A percentile compares a stretch with the other conserved stretches of the same genome.
Conservation (phyloP, 2,113 vertebrate species). For the Raja brachyura region DNA sequence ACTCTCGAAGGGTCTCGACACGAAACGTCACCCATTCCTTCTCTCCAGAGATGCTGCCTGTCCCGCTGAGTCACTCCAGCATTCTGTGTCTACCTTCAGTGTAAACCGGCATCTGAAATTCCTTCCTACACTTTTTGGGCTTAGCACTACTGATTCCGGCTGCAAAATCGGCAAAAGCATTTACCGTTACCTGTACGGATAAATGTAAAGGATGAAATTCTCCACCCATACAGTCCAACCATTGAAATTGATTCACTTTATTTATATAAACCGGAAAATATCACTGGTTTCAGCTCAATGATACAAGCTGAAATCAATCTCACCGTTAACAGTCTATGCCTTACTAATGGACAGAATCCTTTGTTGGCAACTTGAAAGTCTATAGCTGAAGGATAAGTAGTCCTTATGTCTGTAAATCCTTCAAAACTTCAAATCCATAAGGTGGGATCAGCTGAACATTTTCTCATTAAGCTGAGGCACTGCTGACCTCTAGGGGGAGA, state of each 20-base stretch:
- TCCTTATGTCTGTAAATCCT: not conserved
- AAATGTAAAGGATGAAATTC: not conserved
- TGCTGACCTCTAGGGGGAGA: constrained; percentile 25
- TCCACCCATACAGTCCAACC: not conserved
- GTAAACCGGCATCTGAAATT: no score
- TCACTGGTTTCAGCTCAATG: not conserved
- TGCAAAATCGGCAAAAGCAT: not conserved
- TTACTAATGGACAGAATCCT: not conserved
- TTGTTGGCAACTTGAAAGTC: not conserved
- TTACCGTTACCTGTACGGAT: no score
- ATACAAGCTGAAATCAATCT: not conserved
- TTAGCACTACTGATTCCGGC: not conserved
- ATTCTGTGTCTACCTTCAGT: no score
- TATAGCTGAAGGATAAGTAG: not conserved
- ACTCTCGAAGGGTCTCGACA: no score
- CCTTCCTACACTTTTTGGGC: no score
- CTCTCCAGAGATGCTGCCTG: no score
- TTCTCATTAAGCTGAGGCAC: not conserved
- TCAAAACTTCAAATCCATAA: not conserved
- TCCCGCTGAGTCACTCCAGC: no score
- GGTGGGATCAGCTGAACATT: not conserved
- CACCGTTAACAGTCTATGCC: not conserved
- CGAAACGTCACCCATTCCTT: no score
- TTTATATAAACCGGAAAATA: not conserved
- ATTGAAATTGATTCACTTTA: not conserved